Base-by-base conservation (phyloP, 2,888 invertebrate species). In the Noctua janthe region DNA sequence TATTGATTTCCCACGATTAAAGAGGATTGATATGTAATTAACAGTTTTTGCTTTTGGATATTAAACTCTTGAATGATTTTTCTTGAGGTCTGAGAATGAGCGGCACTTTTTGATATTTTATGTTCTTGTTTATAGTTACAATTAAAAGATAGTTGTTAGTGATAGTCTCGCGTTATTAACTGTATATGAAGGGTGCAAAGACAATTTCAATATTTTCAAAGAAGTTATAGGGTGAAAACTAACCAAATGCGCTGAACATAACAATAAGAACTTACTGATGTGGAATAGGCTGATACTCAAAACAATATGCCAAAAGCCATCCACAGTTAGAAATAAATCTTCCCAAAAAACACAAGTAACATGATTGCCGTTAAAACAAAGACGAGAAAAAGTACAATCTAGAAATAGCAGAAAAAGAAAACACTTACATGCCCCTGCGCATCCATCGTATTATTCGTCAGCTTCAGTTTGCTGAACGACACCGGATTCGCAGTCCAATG, bases 401-500 rank as follows among this genome's bases (percentile, higher is more conserved):
- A 29, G 20, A 8, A 59, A 70, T 47, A 49, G 6, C 17, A 54
- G 8, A 35, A 23, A 39, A 20, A 10, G 2, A 7, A 47, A 67
- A 49, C 15, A 97, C 98, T 98, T 97, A 98, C 98, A 94, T 99
- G 98, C 91, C 98, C 98, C 87, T 97, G 97, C 81, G 98, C 97
- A 92, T 98, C 98, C 94, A 98, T 97, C 11, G 98, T 98, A 90
- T 98, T 99, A 93, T 99, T 99, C 49, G 99, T 99, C 71, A 99
- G 97, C 93, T 99, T 99, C 75, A 99, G 97, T 92, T 98, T 98
- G 93, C 98, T 98, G 92, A 99, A 99, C 62, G 97, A 97, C 75
- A 99, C 97, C 0, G 98, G 97, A 92, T 99, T 98, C 0, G 98
- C 98, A 95, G 98, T 99, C 99, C 99, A 99, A 92, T 98, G 98